These are phyloP conservation scores for Habropoda laboriosa DNA, from an alignment of 1,140 invertebrate genomes.

Conservation along the genomic window DNA sequence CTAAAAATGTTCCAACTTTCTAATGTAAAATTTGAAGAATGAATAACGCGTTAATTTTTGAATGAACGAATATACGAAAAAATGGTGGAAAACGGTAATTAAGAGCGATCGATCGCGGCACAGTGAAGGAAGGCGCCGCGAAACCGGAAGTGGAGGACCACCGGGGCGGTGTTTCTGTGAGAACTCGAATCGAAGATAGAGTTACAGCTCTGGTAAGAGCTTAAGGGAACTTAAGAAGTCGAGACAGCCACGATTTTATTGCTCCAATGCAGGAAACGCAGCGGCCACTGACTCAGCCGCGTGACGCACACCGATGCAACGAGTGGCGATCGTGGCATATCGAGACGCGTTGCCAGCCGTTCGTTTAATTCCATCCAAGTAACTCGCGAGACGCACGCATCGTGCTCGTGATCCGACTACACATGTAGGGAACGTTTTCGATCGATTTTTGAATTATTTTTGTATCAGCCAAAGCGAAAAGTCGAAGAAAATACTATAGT, in stretches of 20 bases:
- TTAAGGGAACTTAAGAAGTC: not conserved
- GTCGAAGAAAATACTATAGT: too few relatives aligned
- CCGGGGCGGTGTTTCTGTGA: too few relatives aligned
- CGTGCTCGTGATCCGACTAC: not conserved
- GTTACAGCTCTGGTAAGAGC: not conserved
- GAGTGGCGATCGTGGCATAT: not conserved
- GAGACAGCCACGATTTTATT: not conserved
- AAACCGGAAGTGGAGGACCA: not conserved
- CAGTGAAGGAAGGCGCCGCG: too few relatives aligned
- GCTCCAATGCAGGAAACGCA: not conserved
- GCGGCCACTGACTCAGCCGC: constrained; percentile 28
- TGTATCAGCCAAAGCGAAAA: too few relatives aligned
- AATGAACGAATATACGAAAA: not conserved
- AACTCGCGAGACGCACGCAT: not conserved
- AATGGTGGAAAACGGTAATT: not conserved
- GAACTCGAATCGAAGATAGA: not conserved
- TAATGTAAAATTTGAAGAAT: too few relatives aligned
- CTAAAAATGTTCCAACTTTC: too few relatives aligned
- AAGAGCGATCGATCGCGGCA: not conserved
- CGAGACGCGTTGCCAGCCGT: constrained; percentile 26
- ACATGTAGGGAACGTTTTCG: not conserved
- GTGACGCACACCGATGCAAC: constrained; percentile 1
- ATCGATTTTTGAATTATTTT: not conserved
- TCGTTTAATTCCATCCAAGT: constrained; percentile 31
- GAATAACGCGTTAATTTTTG: too few relatives aligned